A percentile compares a stretch with the other conserved stretches of the same genome.
Conservation (phyloP, 2,888 invertebrate genomes). For the Lepas anatifera region DNA sequence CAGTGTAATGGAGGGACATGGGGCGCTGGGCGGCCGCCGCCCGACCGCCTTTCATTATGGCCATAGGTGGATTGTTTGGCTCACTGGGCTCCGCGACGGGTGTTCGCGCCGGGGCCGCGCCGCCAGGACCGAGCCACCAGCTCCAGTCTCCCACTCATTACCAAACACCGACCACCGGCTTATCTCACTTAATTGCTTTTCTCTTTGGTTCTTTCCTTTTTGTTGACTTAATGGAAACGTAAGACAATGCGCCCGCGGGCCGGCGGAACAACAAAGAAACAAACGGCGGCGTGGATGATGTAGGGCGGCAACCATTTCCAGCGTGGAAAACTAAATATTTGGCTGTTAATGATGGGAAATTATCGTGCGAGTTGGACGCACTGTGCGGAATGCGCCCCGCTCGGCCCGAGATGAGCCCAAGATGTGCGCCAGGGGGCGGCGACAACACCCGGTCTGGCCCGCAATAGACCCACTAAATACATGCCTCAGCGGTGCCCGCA, state of each 20-base stretch:
- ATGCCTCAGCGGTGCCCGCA: too few species aligned
- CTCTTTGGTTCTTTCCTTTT: conserved; percentile 4
- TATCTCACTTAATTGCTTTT: conserved; percentile 10
- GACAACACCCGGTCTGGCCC: too few species aligned
- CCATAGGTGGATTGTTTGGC: background rate
- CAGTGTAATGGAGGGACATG: background rate
- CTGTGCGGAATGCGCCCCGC: conserved; percentile 1
- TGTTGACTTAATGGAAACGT: conserved; percentile 12
- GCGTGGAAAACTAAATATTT: conserved; percentile 11
- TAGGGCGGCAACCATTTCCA: background rate
- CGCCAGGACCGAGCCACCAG: too few species aligned
- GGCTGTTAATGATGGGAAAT: conserved; percentile 12
- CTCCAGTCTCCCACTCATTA: background rate
- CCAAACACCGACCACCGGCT: background rate
- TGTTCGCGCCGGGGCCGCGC: too few species aligned
- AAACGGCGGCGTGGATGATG: background rate
- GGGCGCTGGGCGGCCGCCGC: background rate
- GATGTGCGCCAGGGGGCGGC: too few species aligned
- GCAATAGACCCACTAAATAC: too few species aligned
- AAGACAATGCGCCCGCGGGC: conserved; percentile 3
- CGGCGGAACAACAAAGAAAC: conserved; percentile 1
- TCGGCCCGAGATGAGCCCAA: too few species aligned
- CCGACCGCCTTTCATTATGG: background rate
- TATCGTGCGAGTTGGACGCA: conserved; percentile 6
- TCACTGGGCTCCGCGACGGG: too few species aligned